Evolutionary conservation across 2,888 invertebrate species (phyloP).

Genomic region (Monochamus alternatus): DNA sequence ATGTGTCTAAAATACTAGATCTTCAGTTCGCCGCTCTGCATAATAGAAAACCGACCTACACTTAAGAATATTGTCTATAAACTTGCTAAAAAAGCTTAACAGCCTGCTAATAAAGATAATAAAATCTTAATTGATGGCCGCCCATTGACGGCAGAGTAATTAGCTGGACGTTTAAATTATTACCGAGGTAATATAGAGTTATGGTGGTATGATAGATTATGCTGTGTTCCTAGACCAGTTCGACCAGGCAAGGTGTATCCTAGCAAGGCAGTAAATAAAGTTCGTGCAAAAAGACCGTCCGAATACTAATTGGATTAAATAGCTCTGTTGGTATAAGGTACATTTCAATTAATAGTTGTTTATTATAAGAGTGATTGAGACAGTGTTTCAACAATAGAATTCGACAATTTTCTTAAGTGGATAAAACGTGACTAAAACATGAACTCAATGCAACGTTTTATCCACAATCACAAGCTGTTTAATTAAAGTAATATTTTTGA

Average conservation of each 20-base stretch:
- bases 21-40: too few relatives aligned
- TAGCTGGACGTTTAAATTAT: constrained; percentile 9
- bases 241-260: neutral
- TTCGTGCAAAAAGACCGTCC: neutral
- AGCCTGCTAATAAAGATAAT: constrained; percentile 17
- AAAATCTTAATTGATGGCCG: constrained; percentile 17
- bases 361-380: too few relatives aligned
- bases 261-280: neutral
- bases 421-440: too few relatives aligned
- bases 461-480: too few relatives aligned
- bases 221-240: neutral
- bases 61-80: constrained; percentile 1
- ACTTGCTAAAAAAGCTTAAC: constrained; percentile 2
- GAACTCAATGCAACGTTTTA: too few relatives aligned
- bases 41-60: neutral
- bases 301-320: neutral
- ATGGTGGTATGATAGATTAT: neutral
- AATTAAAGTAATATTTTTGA: too few relatives aligned
- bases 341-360: too few relatives aligned
- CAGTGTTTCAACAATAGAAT: too few relatives aligned
- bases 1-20: too few relatives aligned
- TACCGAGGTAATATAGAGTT: neutral
- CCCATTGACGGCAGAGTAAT: constrained; percentile 10
- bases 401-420: too few relatives aligned
- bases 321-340: neutral